phyloP scores from a whole-genome alignment of 2,888 invertebrate species.

The Achlya flavicornis region DNA sequence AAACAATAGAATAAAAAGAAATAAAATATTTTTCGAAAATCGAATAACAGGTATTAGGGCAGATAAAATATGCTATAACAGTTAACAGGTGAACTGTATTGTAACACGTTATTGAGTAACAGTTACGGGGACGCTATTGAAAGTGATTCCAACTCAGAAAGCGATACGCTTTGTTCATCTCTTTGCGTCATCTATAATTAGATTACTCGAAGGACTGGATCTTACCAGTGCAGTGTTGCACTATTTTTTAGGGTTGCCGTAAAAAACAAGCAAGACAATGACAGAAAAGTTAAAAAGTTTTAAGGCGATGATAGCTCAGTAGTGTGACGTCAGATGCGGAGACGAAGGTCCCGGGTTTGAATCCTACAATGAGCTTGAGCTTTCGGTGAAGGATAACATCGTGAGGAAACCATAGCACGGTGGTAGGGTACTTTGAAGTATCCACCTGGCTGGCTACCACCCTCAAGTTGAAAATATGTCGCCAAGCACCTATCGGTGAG shows the following conservation, averaged over 20 bases:
- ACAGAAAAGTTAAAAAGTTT: too few relatives aligned
- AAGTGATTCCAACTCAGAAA: constrained; percentile 28
- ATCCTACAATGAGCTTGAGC: too few relatives aligned
- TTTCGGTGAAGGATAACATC: too few relatives aligned
- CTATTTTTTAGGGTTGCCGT: background rate
- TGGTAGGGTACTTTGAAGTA: too few relatives aligned
- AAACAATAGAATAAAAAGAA: background rate
- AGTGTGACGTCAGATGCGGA: too few relatives aligned
- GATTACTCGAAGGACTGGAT: constrained; percentile 22
- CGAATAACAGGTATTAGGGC: background rate
- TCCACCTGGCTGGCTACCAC: too few relatives aligned
- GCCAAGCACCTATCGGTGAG: too few relatives aligned
- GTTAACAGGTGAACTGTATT: constrained; percentile 34
- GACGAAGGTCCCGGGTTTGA: too few relatives aligned
- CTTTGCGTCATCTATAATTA: constrained; percentile 40
- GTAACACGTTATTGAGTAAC: constrained; percentile 56
- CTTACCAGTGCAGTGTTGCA: constrained; percentile 7
- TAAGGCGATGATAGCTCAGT: too few relatives aligned
- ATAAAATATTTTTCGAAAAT: background rate
- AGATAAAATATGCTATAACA: constrained; percentile 14
- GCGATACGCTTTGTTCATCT: constrained; percentile 37
- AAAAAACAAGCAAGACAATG: background rate
- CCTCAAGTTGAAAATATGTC: too few relatives aligned
- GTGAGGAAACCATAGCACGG: too few relatives aligned
- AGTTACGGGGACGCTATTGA: constrained; percentile 44